Percentiles rank a stretch among this genome's conserved stretches.
Evolutionary conservation across 1,140 invertebrate genomes (phyloP).

Genomic region (Drosophila teissieri): DNA sequence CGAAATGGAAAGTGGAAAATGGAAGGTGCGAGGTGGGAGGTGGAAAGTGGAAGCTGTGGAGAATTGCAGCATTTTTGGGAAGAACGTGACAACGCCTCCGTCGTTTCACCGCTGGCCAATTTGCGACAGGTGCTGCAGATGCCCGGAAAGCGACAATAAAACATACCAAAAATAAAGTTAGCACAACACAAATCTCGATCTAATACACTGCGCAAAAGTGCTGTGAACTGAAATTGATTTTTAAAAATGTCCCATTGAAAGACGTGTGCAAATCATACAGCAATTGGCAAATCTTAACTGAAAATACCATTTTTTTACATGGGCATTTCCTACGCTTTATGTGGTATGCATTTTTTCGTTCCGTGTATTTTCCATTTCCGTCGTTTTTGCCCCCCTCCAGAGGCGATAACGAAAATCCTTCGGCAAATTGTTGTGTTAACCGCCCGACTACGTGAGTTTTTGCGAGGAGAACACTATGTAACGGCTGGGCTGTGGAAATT

Average conservation of each 20-base stretch:
- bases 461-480: not conserved
- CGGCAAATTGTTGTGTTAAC: conserved; percentile 67
- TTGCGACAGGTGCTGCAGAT: conserved; percentile 60
- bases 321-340: not conserved
- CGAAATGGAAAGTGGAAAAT: too few relatives aligned
- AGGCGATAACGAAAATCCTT: conserved; percentile 38
- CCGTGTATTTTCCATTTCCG: not conserved
- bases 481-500: not conserved
- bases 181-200: conserved; percentile 12
- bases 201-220: not conserved
- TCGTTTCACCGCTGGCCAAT: conserved; percentile 37
- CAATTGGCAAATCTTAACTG: too few relatives aligned
- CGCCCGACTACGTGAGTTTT: conserved; percentile 37
- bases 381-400: not conserved
- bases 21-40: too few relatives aligned
- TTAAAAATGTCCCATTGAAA: too few relatives aligned
- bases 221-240: too few relatives aligned
- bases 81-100: conserved; percentile 62
- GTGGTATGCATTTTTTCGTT: not conserved
- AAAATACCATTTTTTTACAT: too few relatives aligned
- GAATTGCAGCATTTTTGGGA: conserved; percentile 66
- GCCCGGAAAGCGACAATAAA: conserved; percentile 32
- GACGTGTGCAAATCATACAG: too few relatives aligned
- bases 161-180: conserved; percentile 34
- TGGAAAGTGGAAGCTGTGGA: conserved; percentile 13